Conservation (phyloP, 2,888 invertebrate species). For the Pterostichus madidus region DNA sequence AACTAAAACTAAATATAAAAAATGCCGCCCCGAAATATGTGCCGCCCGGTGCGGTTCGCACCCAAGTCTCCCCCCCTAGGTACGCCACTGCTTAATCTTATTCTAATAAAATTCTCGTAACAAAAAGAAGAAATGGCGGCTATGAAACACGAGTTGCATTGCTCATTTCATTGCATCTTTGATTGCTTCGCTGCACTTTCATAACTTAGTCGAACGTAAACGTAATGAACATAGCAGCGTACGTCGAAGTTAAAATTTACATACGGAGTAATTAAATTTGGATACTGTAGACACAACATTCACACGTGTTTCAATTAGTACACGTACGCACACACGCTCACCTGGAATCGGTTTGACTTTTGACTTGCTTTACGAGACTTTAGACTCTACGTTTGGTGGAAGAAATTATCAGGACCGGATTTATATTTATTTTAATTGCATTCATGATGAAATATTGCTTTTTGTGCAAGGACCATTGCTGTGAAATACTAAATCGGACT, state of each 20-base stretch:
- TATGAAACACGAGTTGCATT: not conserved
- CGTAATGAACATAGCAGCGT: slow-evolving; percentile 40
- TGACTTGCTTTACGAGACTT: too few species aligned
- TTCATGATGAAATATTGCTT: too few species aligned
- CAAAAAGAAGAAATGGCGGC: not conserved
- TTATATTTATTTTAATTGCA: too few species aligned
- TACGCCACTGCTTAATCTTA: too few species aligned
- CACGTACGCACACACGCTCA: not conserved
- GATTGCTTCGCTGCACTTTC: slow-evolving; percentile 23
- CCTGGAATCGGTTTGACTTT: slow-evolving; percentile 2
- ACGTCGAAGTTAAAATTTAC: slow-evolving; percentile 51
- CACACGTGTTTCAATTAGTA: slow-evolving; percentile 48
- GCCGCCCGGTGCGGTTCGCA: too few species aligned
- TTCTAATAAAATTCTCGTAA: slow-evolving; percentile 4
- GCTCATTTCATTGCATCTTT: slow-evolving; percentile 21
- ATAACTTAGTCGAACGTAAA: slow-evolving; percentile 31
- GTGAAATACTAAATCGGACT: too few species aligned
- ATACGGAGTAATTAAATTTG: slow-evolving; percentile 57
- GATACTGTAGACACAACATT: slow-evolving; percentile 48
- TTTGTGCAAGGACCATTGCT: too few species aligned
- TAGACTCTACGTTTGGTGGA: too few species aligned
- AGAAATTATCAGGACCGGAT: too few species aligned
- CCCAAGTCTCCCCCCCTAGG: too few species aligned
- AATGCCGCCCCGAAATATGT: too few species aligned
- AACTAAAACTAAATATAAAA: too few species aligned